Evolutionary conservation across 2,113 vertebrate genomes (phyloP), one percentile per base, ranked within the genome.

Genomic region (Petrocephalus microphthalmus): DNA sequence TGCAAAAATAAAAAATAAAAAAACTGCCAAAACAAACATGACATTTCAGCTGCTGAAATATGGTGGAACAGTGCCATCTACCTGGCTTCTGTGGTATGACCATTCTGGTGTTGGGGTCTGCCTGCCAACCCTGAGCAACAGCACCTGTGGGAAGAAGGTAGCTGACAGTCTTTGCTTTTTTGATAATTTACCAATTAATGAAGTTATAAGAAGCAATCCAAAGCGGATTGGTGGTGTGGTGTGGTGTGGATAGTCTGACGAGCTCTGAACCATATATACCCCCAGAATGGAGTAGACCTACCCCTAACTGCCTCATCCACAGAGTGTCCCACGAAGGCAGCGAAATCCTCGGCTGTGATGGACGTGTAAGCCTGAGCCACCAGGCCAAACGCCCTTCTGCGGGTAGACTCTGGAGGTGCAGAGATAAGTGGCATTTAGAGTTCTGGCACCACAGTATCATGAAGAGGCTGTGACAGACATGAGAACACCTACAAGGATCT

Each of bases 301-400:
- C 98, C 98, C 94, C 99, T 99, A 49, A 99, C 97, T 1, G 98
- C 98, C 84, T 99, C 98, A 89, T 99, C 98, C 64, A 99, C 97
- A 1, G 98, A 95, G 92, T 98, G 98, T 15, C 98, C 98, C 0
- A 99, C 97, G 67, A 98, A 99, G 29, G 97, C 97, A 1, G 98
- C 97, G 1, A 99, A 98, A 78, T 99, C 98, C 0, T 99, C 98
- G 0, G 96, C 98, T 1, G 96, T 91, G 91, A 99, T 98, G 29
- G 97, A 99, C 19, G 98, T 99, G 91, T 99, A 99, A 0, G 98
- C 98, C 93, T 99, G 98, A 3, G 98, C 98, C 89, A 99, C 98
- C 49, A 99, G 94, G 5, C 95, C 92, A 81, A 99, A 98, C 0
- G 98, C 98, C 49, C 98, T 92, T 60, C 96, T 96, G 88, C 97